A percentile compares a stretch with the other conserved stretches of the same genome.
Conservation (phyloP, 2,888 invertebrate genomes). For the Athripsodes cinereus region DNA sequence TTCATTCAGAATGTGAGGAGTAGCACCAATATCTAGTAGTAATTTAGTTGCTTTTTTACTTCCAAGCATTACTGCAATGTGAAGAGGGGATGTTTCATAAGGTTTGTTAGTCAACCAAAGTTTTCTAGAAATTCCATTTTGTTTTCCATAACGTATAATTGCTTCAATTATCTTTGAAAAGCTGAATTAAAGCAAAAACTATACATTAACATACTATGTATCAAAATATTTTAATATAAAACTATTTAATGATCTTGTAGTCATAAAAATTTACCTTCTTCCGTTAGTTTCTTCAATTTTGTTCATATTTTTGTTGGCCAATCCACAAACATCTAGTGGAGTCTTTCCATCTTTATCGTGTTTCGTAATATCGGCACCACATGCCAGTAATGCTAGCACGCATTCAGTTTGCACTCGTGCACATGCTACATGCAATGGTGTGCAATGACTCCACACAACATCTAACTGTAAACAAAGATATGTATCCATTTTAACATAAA, state of each 20-base stretch:
- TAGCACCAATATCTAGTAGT: conserved; percentile 41
- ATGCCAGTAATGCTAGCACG: conserved; percentile 45
- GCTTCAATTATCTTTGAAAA: conserved; percentile 13
- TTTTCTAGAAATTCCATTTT: conserved; percentile 33
- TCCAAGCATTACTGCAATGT: conserved; percentile 46
- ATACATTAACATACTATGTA: too few relatives aligned
- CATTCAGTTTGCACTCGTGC: conserved; percentile 46
- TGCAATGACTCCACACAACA: conserved; percentile 48
- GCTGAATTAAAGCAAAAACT: conserved; percentile 2
- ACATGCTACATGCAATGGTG: conserved; percentile 55
- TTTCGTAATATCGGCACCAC: conserved; percentile 44
- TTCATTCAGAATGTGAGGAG: conserved; percentile 39
- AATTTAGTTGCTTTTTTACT: conserved; percentile 41
- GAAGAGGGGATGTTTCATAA: conserved; percentile 42
- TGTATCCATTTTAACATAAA: too few relatives aligned
- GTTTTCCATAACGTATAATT: conserved; percentile 12
- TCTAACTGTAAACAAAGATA: conserved; percentile 36
- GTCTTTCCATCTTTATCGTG: conserved; percentile 42
- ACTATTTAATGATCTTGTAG: not conserved
- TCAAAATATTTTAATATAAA: too few relatives aligned
- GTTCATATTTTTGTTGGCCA: conserved; percentile 29
- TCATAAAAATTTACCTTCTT: not conserved
- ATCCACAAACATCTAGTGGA: conserved; percentile 48
- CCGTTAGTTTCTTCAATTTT: not conserved
- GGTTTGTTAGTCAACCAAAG: conserved; percentile 31